phyloP scores from a whole-genome alignment of 53 echinoderm and acorn worm genomes.

The Paelopatides confundens region DNA sequence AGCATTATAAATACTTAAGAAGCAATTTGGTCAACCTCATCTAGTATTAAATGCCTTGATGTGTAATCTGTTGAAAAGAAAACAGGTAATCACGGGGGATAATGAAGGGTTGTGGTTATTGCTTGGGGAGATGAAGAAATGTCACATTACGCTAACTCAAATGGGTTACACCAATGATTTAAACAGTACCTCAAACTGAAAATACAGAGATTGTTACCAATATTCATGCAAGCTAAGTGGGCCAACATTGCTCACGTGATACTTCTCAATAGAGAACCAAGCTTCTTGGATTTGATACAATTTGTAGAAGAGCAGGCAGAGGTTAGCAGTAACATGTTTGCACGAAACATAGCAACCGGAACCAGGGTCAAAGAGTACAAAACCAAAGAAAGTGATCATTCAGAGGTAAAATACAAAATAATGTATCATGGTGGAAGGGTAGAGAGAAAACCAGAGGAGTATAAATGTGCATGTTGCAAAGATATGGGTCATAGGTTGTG shows the following conservation, averaged over 20 bases:
- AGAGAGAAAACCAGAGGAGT: too few species aligned
- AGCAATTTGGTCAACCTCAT: too few species aligned
- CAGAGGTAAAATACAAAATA: too few species aligned
- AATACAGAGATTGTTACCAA: constrained; percentile 55
- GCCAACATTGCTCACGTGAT: constrained; percentile 48
- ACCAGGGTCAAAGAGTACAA: too few species aligned
- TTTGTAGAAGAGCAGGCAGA: constrained; percentile 6
- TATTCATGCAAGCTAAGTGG: constrained; percentile 44
- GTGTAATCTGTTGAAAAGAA: not conserved
- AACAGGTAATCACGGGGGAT: constrained; percentile 32
- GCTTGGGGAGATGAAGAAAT: constrained; percentile 54
- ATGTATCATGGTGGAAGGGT: too few species aligned
- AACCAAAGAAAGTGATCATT: too few species aligned
- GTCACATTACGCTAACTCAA: constrained; percentile 49
- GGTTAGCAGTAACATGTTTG: not conserved
- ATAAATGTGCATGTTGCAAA: too few species aligned
- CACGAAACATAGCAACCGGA: constrained; percentile 17
- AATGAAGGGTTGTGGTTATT: constrained; percentile 23
- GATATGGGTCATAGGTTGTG: too few species aligned
- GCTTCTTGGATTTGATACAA: constrained; percentile 30
- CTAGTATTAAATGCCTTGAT: constrained; percentile 20
- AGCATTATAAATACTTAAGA: too few species aligned
- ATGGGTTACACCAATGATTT: constrained; percentile 47
- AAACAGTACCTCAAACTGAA: constrained; percentile 34
- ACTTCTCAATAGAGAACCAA: not conserved